Base-by-base conservation (phyloP, 2,113 vertebrate genomes). In the Labrus mixtus region DNA sequence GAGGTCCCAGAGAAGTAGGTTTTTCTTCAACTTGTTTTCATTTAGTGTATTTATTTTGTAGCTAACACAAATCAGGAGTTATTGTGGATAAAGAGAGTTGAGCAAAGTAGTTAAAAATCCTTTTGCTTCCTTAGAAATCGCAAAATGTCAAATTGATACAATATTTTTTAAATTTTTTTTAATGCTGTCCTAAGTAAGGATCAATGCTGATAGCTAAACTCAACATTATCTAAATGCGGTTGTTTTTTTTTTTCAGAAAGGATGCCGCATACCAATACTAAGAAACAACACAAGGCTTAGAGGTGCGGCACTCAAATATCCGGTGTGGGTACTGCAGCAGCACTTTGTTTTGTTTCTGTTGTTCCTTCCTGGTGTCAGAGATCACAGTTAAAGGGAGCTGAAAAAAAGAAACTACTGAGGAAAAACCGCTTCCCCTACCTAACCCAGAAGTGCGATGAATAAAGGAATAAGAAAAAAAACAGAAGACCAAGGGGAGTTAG, bases 321-420 rank as follows among this genome's bases (percentile, higher is more conserved):
- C 57, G 51, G 67, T 41, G 3, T 1, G 22, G 25, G 58, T 74
- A 56, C 8, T 84, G 76, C 55, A 54, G 73, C 68, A 72, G 36
- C 7, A 1, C 69, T 84, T 73, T 63, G 29, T 64, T 76, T 81
- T 68, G 61, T 68, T 63, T 59, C 61, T 65, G 41, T 33, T 22
- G 41, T 20, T 33, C 63, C 68, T 68, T 90, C 62, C 56, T 86
- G 59, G 19, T 73, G 87, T 80, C 67, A 71, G 39, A 57, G 29
- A 63, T 70, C 63, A 56, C 56, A 72, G 48, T 60, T 29, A 57
- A 81, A 78, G 10, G 10, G 23, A 69, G n/a, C 20, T 29, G 10
- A 29, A 71, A 51, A 15, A 11, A 33, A n/a, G n/a, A n/a, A 33
- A 6, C 29, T 33, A 58, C 46, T 4, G 29, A 25, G 25, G 46